Base-by-base conservation (phyloP, 2,113 vertebrate species). In the Pyxicephalus adspersus region DNA sequence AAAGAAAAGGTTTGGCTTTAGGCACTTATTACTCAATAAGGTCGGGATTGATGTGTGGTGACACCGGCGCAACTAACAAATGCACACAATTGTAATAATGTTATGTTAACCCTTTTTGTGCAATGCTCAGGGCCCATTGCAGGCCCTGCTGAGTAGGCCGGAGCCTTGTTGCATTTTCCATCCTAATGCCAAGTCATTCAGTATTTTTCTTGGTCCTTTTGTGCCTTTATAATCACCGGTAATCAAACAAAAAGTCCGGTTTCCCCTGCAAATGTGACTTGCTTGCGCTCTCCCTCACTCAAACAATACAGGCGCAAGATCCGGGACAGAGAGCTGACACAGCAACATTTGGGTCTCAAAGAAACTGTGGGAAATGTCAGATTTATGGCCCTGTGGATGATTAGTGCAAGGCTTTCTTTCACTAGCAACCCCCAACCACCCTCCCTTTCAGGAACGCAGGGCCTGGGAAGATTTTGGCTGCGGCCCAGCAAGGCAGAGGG, bases 401-500 rank as follows among this genome's bases (percentile, higher is more conserved):
- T 86, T 88, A 85, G 90, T 90, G 87, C 89, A 87, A 88, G 85
- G 87, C 79, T 87, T 76, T 67, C 64, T 79, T 81, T 73, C 88
- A 89, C 88, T 85, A 88, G 90, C 88, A 89, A 91, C 91, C 85
- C 90, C 5, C 34, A 5, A 5, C 34, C 34, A 2, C 34, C 34
- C 34, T 38, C 34, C 91, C 90, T 94, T 92, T 94, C 91, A 93
- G 92, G 94, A 94, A 90, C 90, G 85, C 87, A 94, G 91, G 90
- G 93, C 94, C 90, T 87, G 90, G 88, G 92, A 94, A 94, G 92
- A 94, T 95, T 89, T 94, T 95, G 95, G 94, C 93, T 87, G 91
- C 89, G 84, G 96, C 95, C 95, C 94, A 96, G 94, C 90, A 92
- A 94, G 90, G 88, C 92, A 94, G 93, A 95, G 94, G 93, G 93